Percentiles rank a stretch among this genome's conserved stretches.
These are phyloP conservation scores for Gymnorhina tibicen DNA, from an alignment of 2,113 vertebrate genomes.

Conservation along the genomic window DNA sequence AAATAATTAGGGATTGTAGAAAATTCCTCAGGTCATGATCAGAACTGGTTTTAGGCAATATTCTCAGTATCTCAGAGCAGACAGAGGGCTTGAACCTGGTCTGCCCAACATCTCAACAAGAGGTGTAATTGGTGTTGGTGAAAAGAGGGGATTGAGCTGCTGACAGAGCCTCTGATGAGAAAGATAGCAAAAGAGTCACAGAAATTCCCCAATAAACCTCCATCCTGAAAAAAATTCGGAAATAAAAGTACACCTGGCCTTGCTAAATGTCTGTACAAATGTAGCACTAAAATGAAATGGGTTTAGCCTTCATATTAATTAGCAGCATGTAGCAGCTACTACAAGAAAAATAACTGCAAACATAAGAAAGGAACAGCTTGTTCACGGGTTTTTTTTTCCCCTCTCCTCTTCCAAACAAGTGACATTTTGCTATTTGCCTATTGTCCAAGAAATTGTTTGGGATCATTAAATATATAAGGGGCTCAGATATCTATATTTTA, in stretches of 20 bases:
- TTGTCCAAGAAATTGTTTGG: conserved; percentile 52
- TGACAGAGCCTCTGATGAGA: background rate
- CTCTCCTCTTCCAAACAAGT: background rate
- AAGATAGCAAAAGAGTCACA: background rate
- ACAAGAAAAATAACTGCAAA: background rate
- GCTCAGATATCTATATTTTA: conserved; percentile 72
- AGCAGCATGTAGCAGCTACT: background rate
- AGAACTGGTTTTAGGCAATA: background rate
- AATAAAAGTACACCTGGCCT: background rate
- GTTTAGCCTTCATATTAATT: background rate
- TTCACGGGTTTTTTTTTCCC: background rate
- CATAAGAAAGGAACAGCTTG: background rate
- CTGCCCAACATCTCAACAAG: background rate
- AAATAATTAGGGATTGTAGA: background rate
- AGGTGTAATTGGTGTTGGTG: background rate
- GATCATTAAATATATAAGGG: conserved; percentile 65
- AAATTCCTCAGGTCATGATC: background rate
- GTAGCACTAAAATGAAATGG: background rate
- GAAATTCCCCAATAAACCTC: background rate
- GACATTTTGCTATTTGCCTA: conserved; percentile 6
- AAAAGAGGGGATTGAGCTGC: background rate
- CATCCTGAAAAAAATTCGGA: background rate
- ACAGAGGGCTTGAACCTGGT: background rate
- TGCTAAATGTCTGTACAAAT: background rate
- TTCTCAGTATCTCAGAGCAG: background rate